Base-by-base conservation (phyloP, 2,797 vertebrate genomes). In the Serranus cabrilla region DNA sequence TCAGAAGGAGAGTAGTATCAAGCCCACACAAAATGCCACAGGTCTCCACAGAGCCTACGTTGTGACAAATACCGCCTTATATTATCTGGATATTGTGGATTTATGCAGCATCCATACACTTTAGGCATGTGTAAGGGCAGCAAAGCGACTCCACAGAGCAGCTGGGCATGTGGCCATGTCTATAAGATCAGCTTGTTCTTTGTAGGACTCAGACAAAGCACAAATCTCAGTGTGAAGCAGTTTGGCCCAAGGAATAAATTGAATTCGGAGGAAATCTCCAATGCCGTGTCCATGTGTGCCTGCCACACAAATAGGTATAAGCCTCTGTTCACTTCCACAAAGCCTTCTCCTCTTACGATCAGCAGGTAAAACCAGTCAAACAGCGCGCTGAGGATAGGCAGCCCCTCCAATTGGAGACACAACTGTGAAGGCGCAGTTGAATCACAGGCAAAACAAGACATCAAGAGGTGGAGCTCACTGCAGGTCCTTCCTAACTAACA, bases 11-110 rank as follows among this genome's bases (percentile, higher is more conserved):
- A 56, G 3, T 16, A 74, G 68, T 51, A 80, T 78, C 49, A 17
- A 27, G 75, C 52, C 70, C 23, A 71, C 76, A 42, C 73, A 71
- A 80, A 83, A 79, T 62, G 77, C 64, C 84, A 88, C 61, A 17
- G 13, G 21, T 71, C 34, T 45, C 58, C 49, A 13, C 2, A 3
- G 64, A 78, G 56, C 56, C 67, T 52, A 76, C 18, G 0, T 49
- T 47, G 71, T 80, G 78, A 81, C 60, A 85, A 82, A 87, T 65
- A 60, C 68, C 61, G 59, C 49, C 51, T 11, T 86, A 88, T 88
- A 78, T 57, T 4, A 74, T 82, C 78, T 51, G 68, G 50, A 78
- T 83, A 50, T 68, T 68, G 78, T 51, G 80, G 83, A 78, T 80
- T 86, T 81, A 81, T 74, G 74, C 72, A 71, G 67, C 64, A 78